Evolutionary conservation across 2,888 invertebrate species (phyloP).

Genomic region (Zaprionus bogoriensis): DNA sequence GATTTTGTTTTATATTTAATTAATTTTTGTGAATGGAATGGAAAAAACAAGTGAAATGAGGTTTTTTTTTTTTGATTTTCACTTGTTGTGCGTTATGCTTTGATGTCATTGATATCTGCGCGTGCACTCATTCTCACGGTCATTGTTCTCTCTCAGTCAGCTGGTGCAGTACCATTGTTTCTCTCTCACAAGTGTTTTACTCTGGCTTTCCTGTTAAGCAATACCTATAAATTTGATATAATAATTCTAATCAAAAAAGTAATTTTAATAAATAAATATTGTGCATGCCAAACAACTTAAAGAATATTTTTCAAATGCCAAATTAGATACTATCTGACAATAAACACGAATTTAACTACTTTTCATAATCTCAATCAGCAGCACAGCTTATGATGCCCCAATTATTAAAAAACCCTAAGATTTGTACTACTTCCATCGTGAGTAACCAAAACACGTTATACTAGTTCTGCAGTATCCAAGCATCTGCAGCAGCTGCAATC

Average conservation of each 20-base stretch:
- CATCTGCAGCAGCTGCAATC: slow-evolving; percentile 31
- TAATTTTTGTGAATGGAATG: too few relatives aligned
- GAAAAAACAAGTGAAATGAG: slow-evolving; percentile 25
- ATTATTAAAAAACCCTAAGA: too few relatives aligned
- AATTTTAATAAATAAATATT: too few relatives aligned
- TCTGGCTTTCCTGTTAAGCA: neutral
- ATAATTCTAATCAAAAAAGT: neutral
- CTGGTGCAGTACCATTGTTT: slow-evolving; percentile 15
- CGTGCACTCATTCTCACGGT: slow-evolving; percentile 11
- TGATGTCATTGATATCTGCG: slow-evolving; percentile 45
- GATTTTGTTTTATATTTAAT: too few relatives aligned
- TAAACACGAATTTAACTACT: too few relatives aligned
- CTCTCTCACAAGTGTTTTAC: slow-evolving; percentile 4
- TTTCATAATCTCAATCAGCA: too few relatives aligned
- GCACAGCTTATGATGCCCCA: too few relatives aligned
- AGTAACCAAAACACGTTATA: too few relatives aligned
- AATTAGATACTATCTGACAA: too few relatives aligned
- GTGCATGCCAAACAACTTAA: too few relatives aligned
- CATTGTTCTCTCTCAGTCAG: slow-evolving; percentile 12
- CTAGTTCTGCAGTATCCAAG: slow-evolving; percentile 76
- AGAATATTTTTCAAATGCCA: too few relatives aligned
- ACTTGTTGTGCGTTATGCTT: slow-evolving; percentile 59
- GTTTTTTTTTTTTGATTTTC: slow-evolving; percentile 46
- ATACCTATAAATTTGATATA: neutral
- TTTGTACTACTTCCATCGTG: too few relatives aligned